Evolutionary conservation across 2,888 invertebrate species (phyloP).

Genomic region (Drosophila falleni): DNA sequence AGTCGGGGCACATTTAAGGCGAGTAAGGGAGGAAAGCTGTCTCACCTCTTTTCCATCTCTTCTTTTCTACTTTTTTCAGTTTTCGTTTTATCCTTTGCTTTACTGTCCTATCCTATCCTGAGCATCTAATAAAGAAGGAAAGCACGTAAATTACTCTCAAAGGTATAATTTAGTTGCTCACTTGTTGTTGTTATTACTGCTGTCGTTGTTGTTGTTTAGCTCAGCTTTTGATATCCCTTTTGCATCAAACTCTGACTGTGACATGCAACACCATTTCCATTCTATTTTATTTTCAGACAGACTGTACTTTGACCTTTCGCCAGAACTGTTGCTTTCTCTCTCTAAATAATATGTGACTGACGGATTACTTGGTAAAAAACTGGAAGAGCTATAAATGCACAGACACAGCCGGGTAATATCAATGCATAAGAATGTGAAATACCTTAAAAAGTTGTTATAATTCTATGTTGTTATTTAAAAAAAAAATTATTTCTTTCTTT

Average conservation of each 20-base stretch:
- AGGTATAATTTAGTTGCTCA: conserved; percentile 80
- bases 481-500: too few species aligned
- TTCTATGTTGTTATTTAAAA: not conserved
- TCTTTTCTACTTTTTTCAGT: not conserved
- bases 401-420: not conserved
- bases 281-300: conserved; percentile 9
- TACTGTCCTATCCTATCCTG: conserved; percentile 31
- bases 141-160: conserved; percentile 82
- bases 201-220: conserved; percentile 26
- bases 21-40: conserved; percentile 16
- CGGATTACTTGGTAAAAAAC: conserved; percentile 8
- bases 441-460: not conserved
- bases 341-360: not conserved
- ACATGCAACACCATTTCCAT: conserved; percentile 50
- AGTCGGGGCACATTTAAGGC: conserved; percentile 16
- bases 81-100: conserved; percentile 26
- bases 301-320: conserved; percentile 25
- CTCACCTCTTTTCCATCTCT: conserved; percentile 32
- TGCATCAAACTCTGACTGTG: conserved; percentile 57
- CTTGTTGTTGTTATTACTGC: conserved; percentile 45
- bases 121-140: conserved; percentile 76
- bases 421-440: not conserved
- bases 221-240: conserved; percentile 54
- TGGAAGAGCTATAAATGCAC: not conserved
- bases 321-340: not conserved